Percentiles rank a stretch among this genome's conserved stretches.
Evolutionary conservation across 2,888 invertebrate species (phyloP).

Genomic region (Cylindroiulus punctatus): DNA sequence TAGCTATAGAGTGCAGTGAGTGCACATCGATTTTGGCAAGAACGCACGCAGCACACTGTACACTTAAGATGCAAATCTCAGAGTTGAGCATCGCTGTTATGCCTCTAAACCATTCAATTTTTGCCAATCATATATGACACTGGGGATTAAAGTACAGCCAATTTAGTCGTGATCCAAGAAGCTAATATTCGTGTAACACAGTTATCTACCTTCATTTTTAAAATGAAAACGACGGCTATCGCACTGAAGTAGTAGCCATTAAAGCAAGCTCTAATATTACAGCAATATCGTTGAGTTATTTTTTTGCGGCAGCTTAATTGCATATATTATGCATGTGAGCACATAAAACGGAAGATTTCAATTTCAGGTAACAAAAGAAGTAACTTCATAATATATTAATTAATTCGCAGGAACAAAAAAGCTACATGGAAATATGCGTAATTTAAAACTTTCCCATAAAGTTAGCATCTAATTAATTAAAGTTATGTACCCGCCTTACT

Average conservation of each 20-base stretch:
- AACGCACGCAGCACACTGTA: background rate
- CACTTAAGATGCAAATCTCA: background rate
- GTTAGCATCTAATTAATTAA: background rate
- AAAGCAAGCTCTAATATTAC: conserved; percentile 7
- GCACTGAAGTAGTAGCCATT: background rate
- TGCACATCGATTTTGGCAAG: conserved; percentile 3
- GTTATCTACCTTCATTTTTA: conserved; percentile 6
- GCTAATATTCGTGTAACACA: background rate
- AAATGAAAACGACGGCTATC: background rate
- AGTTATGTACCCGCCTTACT: background rate
- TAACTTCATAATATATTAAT: background rate
- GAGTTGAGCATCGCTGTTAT: background rate
- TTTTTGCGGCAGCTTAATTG: background rate
- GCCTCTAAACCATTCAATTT: conserved; percentile 10
- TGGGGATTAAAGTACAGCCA: conserved; percentile 4
- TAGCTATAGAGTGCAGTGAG: no score
- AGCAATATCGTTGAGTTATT: background rate
- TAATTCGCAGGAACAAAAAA: background rate
- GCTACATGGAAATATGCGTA: background rate
- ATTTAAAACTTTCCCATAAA: background rate
- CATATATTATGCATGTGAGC: conserved; percentile 18
- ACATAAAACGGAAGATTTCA: conserved; percentile 18
- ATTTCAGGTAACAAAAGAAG: background rate
- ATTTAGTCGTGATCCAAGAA: background rate
- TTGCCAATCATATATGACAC: conserved; percentile 9